Evolutionary conservation across 1,140 invertebrate species (phyloP), one percentile per base, ranked within the genome.

Genomic region (Apis dorsata): DNA sequence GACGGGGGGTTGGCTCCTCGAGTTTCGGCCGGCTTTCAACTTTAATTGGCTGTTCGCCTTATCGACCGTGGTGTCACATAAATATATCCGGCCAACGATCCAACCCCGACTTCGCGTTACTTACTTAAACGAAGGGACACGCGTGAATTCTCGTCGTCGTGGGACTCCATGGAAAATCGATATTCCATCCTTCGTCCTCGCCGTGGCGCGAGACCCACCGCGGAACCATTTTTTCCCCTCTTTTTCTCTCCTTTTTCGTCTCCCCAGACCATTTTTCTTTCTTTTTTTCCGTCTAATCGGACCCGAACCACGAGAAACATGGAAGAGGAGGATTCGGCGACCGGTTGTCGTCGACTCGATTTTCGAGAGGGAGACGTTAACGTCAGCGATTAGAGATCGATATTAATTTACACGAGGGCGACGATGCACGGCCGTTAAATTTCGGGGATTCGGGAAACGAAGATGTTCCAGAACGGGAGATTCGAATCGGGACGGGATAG

Each of bases 31-130:
- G 59, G 70, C 82, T 90, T 88, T 90, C 71, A 83, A 86, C 63
- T 90, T 90, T 90, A 90, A 90, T 90, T 90, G 89, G 89, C 86
- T 70, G 79, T 63, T 86, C 70, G 60, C 65, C 80, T 88, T 90
- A 90, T 90, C 89, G 87, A 65, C 34, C 71, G 62, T 69, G 55
- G 82, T 83, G 85, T 90, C 89, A 83, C 89, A 90, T 90, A 90
- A 90, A 90, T 90, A 90, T 70, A 59, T 77, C 60, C 21, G 60
- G 63, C 71, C 55, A 53, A 63, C 51, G 57, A 10, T 44, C 34
- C 34, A 44, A 4, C 34, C 34, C 34, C 34, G 34, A 44, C 34
- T 44, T 44, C 5, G 34, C 34, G 34, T 34, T 34, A 34, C 34
- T 34, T 34, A 34, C 34, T 34, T 34, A 34, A 34, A 34, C 34